Percentiles rank a stretch among this genome's conserved stretches.
These are phyloP conservation scores for Zaprionus bogoriensis DNA, from an alignment of 2,888 invertebrate genomes.

Conservation along the genomic window DNA sequence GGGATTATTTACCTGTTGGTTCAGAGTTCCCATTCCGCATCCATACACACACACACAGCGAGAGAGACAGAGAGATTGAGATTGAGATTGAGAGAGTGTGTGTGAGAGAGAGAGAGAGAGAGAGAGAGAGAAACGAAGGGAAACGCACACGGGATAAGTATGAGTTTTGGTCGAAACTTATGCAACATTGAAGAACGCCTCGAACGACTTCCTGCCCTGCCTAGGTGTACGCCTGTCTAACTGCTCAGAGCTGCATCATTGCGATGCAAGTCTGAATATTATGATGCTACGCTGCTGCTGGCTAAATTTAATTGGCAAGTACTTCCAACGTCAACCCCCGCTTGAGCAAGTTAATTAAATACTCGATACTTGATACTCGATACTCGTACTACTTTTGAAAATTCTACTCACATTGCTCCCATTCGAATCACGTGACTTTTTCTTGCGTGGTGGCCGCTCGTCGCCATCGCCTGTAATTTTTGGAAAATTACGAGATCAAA, in stretches of 20 bases:
- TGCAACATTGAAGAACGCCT: not conserved
- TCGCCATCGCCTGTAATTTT: conserved; percentile 77
- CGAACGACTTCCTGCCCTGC: no score
- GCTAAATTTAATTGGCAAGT: no score
- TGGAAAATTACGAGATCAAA: conserved; percentile 13
- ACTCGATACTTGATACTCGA: no score
- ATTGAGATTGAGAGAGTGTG: no score
- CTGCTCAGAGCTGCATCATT: no score
- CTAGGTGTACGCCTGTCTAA: no score
- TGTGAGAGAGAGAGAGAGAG: not conserved
- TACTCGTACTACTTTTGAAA: not conserved
- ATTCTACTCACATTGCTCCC: conserved; percentile 76
- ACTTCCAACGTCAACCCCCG: no score
- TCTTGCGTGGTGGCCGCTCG: conserved; percentile 82
- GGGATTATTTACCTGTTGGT: conserved; percentile 70
- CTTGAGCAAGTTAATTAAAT: no score
- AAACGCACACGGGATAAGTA: not conserved
- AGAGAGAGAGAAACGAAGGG: not conserved
- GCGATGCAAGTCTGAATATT: no score
- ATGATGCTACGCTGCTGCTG: no score
- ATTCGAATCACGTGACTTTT: conserved; percentile 81
- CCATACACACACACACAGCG: no score
- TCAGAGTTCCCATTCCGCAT: not conserved
- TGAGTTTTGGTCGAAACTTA: not conserved
- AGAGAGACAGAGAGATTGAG: no score